phyloP scores from a whole-genome alignment of 2,113 vertebrate genomes.

The Pangasianodon gigas region DNA sequence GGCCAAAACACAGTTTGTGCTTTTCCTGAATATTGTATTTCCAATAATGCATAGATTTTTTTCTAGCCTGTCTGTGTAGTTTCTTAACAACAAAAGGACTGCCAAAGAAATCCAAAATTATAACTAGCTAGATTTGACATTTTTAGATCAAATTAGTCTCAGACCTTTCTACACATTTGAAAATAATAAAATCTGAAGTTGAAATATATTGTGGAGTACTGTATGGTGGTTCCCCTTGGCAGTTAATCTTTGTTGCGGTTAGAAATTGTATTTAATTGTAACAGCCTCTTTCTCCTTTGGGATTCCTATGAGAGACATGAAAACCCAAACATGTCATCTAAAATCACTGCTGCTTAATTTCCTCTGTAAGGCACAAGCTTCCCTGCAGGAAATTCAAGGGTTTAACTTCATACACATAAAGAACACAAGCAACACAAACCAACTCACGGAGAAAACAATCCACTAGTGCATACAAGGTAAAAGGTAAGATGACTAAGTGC shows the following conservation, averaged over 20 bases:
- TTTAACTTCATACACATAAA: slow-evolving; percentile 1
- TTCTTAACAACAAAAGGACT: not conserved
- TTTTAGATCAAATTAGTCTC: not conserved
- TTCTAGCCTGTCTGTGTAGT: not conserved
- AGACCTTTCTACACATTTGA: not conserved
- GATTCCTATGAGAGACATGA: slow-evolving; percentile 17
- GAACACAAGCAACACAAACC: not conserved
- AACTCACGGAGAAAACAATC: not conserved
- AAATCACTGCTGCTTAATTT: not conserved
- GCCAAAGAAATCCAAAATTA: not conserved
- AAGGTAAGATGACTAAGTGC: not conserved
- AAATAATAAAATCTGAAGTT: not conserved
- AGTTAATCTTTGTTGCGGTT: not conserved
- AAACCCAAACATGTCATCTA: slow-evolving; percentile 8
- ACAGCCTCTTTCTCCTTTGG: not conserved
- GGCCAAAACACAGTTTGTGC: slow-evolving; percentile 27
- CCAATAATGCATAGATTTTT: not conserved
- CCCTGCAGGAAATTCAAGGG: slow-evolving; percentile 16
- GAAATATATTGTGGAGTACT: not conserved
- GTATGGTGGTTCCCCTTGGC: not conserved
- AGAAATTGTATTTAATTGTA: not conserved
- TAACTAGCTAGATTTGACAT: not conserved
- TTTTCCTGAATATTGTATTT: slow-evolving; percentile 35
- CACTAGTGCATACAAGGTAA: not conserved
- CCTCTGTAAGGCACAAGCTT: not conserved